Evolutionary conservation across 2,113 vertebrate genomes (phyloP).

Genomic region (Tachysurus vachellii): DNA sequence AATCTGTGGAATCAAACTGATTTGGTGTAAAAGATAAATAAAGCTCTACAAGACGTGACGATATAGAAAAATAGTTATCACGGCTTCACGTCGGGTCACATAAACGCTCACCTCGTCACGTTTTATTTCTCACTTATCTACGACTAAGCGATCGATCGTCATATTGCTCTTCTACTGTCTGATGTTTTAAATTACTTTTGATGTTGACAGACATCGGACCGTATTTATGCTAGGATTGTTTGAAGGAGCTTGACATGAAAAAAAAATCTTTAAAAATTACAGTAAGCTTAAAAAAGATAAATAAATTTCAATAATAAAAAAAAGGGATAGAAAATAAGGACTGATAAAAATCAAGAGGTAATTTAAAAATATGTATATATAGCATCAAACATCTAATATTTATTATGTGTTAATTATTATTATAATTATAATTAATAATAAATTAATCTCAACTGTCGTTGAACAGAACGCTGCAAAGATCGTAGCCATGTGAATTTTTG

Average conservation of each 20-base stretch:
- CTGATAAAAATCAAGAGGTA: not conserved
- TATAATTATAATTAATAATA: too few relatives aligned
- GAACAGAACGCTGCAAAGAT: too few relatives aligned
- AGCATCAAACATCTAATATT: too few relatives aligned
- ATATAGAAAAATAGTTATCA: not conserved
- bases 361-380: not conserved
- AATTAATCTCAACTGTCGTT: too few relatives aligned
- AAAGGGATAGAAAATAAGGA: not conserved
- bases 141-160: too few relatives aligned
- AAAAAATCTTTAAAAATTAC: not conserved
- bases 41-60: not conserved
- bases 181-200: not conserved
- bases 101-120: not conserved
- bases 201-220: not conserved
- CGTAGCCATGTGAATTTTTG: not conserved
- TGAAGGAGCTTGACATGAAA: not conserved
- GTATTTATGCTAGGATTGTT: not conserved
- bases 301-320: too few relatives aligned
- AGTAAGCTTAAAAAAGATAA: not conserved
- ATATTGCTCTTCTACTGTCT: too few relatives aligned
- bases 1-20: not conserved
- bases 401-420: too few relatives aligned
- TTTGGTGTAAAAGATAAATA: not conserved
- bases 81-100: not conserved
- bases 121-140: not conserved